A percentile compares a stretch with the other conserved stretches of the same genome.
Evolutionary conservation across 2,113 vertebrate species (phyloP).

Genomic region (Pseudonaja textilis): DNA sequence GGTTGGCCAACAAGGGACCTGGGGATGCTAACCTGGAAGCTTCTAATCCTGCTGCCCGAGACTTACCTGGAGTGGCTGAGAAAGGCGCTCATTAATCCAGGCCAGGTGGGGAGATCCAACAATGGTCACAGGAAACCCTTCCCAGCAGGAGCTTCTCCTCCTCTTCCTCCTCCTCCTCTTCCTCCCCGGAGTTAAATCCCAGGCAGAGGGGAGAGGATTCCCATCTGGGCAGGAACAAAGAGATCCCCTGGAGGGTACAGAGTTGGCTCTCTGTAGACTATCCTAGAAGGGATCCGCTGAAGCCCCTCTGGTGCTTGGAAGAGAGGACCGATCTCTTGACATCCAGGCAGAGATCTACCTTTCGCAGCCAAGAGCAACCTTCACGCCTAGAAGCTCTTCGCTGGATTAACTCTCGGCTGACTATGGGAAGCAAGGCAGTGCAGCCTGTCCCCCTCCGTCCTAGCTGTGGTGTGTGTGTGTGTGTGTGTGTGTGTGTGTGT

Average conservation of each 20-base stretch:
- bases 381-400: conserved; percentile 20
- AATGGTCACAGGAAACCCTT: not conserved
- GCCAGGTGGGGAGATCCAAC: conserved; percentile 14
- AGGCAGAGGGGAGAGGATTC: conserved; percentile 15
- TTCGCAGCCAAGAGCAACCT: conserved; percentile 8
- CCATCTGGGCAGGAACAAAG: not conserved
- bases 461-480: not conserved
- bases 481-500: no score
- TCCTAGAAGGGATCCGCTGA: not conserved
- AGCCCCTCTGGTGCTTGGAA: fast-evolving
- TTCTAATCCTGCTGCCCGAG: not conserved
- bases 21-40: not conserved
- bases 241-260: not conserved
- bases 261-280: fast-evolving
- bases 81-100: conserved; percentile 46
- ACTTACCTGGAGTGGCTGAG: conserved; percentile 64
- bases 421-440: conserved; percentile 18
- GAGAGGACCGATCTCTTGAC: not conserved
- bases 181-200: not conserved
- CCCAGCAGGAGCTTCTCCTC: not conserved
- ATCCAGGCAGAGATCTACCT: conserved; percentile 23
- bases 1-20: not conserved
- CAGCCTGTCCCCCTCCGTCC: not conserved
- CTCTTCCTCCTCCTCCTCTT: not conserved
- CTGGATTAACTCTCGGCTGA: conserved; percentile 50